Evolutionary conservation across 2,113 vertebrate species (phyloP), one percentile per base, ranked within the genome.

Genomic region (Columba janthina): DNA sequence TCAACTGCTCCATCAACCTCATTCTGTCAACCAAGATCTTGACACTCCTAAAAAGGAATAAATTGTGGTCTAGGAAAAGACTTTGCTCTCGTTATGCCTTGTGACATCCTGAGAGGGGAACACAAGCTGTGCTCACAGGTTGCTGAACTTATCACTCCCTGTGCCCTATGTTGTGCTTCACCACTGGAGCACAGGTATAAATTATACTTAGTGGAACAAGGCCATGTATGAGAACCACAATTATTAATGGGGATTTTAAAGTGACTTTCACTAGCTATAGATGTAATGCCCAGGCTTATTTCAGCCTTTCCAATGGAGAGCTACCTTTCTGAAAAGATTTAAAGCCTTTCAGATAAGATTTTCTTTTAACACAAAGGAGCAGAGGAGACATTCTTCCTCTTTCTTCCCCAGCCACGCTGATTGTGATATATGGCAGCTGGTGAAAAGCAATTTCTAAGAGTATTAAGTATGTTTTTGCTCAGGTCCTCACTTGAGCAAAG

Each of bases 291-390:
- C 87, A 88, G 36, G 22, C 51, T 91, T 80, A 44, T 83, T 93
- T 86, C 81, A 86, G 67, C 40, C 91, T 94, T 93, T 67, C 83
- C 84, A 69, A 65, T 10, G 9, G 5, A 67, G 7, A 11, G 15
- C 32, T 81, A 61, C 20, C 18, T 86, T 61, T 66, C 71, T 73
- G 38, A 75, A 86, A 89, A 95, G 85, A 88, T 74, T 81, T 80
- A 90, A 77, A 87, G 38, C 40, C 78, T 96, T 94, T 88, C 87
- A 61, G 54, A 66, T 77, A 85, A 92, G 61, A 89, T 85, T 77
- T 95, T 42, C 12, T 48, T 67, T 85, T 50, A 79, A 67, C 65
- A 86, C 48, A 66, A 79, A 69, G 64, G 17, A 84, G 12, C 9
- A 56, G n/a, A 96, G 44, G 36, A 90, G 54, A 42, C 25, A 11